A percentile compares a stretch with the other conserved stretches of the same genome.
phyloP scores from a whole-genome alignment of 2,797 vertebrate genomes.

The Pyrrhura leucotis region DNA sequence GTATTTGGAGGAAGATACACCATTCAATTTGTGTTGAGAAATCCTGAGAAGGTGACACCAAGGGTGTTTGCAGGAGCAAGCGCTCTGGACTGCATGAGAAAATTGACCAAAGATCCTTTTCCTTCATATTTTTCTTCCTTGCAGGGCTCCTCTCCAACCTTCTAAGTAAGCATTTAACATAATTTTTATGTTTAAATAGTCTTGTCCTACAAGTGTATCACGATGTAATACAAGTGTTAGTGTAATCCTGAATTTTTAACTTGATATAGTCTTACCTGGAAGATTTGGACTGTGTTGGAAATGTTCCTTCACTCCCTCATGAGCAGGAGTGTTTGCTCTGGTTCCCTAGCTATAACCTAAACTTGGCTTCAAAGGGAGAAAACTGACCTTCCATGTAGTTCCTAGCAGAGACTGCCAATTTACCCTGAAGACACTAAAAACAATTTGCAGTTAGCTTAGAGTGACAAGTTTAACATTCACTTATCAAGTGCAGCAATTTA shows the following conservation, averaged over 20 bases:
- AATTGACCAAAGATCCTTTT: background rate
- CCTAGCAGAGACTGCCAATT: slow-evolving; percentile 36
- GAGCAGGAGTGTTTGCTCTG: slow-evolving; percentile 31
- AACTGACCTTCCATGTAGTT: slow-evolving; percentile 34
- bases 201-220: background rate
- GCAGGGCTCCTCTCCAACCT: background rate
- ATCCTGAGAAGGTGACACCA: background rate
- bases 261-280: background rate
- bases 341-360: slow-evolving; percentile 44
- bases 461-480: slow-evolving; percentile 74
- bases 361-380: slow-evolving; percentile 61
- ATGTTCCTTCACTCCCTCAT: slow-evolving; percentile 18
- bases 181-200: background rate
- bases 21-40: rapidly evolving
- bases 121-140: background rate
- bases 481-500: slow-evolving; percentile 75
- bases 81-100: background rate
- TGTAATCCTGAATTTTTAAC: background rate
- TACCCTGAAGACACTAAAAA: slow-evolving; percentile 61
- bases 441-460: slow-evolving; percentile 64
- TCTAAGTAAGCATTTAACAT: background rate
- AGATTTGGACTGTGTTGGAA: slow-evolving; percentile 31
- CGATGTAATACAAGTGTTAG: background rate
- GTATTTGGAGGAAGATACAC: background rate
- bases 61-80: background rate